Base-by-base conservation (phyloP, 2,113 vertebrate species). In the Falcunculus frontatus region DNA sequence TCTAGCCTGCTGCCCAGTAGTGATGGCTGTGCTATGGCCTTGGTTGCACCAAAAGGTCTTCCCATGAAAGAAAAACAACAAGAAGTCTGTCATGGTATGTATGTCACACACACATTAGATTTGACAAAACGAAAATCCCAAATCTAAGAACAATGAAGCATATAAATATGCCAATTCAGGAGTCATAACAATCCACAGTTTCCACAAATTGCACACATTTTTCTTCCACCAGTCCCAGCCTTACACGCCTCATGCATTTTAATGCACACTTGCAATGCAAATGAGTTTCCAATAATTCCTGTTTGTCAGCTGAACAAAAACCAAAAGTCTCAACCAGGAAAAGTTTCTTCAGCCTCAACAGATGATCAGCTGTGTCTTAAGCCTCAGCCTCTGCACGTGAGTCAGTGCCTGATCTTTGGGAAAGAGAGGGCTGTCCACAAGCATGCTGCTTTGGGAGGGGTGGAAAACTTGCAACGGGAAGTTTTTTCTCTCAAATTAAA, bases 211-310 rank as follows among this genome's bases (percentile, higher is more conserved):
- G 91, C 79, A 93, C 5, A 4, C 75, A 82, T 95, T 94, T 96
- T 91, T 94, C 95, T 93, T 94, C 89, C 60, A 50, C 91, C 78
- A 95, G 89, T 70, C 75, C 53, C 91, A 96, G 81, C 50, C 67
- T 84, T 93, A 82, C 84, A 89, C 1, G 55, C 87, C 70, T 93
- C 87, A 80, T 90, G 93, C 89, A 96, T 96, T 96, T 97, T 89
- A 96, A 97, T 96, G 72, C 78, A 94, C 81, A 70, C 78, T 95
- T 96, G 95, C 93, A 80, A 93, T 95, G 94, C 89, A 97, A 94
- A 97, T 91, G 55, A 87, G 78, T 82, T 93, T 89, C 20, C 9
- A 85, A n/a, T 95, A 96, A 85, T 52, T 90, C 75, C 59, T 90
- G 84, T 91, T 96, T 87, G 87, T 96, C 89, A 93, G 87, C 47